Conservation (phyloP, 2,888 invertebrate genomes). For the Noctua comes region DNA sequence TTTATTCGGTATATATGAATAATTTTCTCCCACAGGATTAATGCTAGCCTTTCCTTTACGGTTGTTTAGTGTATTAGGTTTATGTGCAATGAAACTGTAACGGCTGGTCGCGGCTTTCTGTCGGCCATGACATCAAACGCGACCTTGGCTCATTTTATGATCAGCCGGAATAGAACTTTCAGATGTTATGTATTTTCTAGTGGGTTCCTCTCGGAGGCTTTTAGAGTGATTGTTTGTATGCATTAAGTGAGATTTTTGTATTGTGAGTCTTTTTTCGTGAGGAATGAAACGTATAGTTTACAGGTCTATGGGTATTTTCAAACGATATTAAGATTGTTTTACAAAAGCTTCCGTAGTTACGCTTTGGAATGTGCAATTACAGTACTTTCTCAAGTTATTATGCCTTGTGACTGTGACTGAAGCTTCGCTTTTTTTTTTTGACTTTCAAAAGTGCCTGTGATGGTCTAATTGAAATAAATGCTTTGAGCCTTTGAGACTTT, state of each 20-base stretch:
- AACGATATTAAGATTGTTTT: not conserved
- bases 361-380: too few species aligned
- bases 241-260: not conserved
- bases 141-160: slow-evolving; percentile 59
- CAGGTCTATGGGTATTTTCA: not conserved
- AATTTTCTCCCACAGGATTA: slow-evolving; percentile 49
- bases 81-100: slow-evolving; percentile 62
- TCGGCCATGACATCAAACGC: slow-evolving; percentile 43
- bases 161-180: slow-evolving; percentile 27
- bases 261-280: not conserved
- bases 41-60: slow-evolving; percentile 53
- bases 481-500: too few species aligned
- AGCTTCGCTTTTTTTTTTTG: too few species aligned
- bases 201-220: slow-evolving; percentile 9
- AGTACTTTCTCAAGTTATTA: too few species aligned
- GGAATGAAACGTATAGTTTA: not conserved
- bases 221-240: slow-evolving; percentile 30
- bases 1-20: slow-evolving; percentile 38
- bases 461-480: too few species aligned
- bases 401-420: too few species aligned
- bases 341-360: too few species aligned
- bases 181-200: slow-evolving; percentile 24
- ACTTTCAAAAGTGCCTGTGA: too few species aligned
- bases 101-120: slow-evolving; percentile 42
- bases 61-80: slow-evolving; percentile 60